Conservation (phyloP, 1,140 invertebrate genomes). For the Sesamia nonagrioides region DNA sequence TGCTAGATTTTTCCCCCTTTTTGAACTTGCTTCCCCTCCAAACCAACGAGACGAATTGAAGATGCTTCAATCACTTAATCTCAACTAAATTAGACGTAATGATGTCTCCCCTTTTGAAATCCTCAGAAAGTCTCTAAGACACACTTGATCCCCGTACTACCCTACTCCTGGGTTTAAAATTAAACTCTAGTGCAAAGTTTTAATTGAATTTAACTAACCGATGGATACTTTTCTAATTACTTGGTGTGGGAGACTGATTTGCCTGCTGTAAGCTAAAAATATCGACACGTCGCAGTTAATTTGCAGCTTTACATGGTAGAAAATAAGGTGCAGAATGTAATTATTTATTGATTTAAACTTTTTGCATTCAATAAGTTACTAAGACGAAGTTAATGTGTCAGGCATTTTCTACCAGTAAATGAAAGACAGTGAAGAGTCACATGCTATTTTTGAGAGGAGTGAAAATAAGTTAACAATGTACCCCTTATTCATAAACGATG, state of each 20-base stretch:
- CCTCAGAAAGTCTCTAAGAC: constrained; percentile 32
- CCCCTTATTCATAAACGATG: too few relatives aligned
- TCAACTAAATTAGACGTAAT: constrained; percentile 32
- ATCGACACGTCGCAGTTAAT: not conserved
- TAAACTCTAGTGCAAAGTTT: constrained; percentile 62
- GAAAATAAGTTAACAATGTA: too few relatives aligned
- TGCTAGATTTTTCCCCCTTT: not conserved
- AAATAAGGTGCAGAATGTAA: not conserved
- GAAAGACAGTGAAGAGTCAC: too few relatives aligned
- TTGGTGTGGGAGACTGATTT: constrained; percentile 27
- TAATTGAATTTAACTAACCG: constrained; percentile 73
- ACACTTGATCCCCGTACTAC: constrained; percentile 42
- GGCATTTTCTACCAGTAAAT: too few relatives aligned
- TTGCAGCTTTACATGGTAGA: not conserved
- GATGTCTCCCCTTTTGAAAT: constrained; percentile 15
- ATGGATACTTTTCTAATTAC: constrained; percentile 77
- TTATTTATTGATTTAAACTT: not conserved
- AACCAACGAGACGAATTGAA: constrained; percentile 14
- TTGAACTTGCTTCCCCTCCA: not conserved
- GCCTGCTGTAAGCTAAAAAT: not conserved
- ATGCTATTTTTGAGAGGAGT: too few relatives aligned
- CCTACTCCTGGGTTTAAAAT: constrained; percentile 13
- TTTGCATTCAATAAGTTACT: too few relatives aligned
- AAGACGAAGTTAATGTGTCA: too few relatives aligned
- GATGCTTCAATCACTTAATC: constrained; percentile 24